These are phyloP conservation scores for Pentalonia nigronervosa DNA, from an alignment of 1,140 invertebrate genomes.

Conservation along the genomic window DNA sequence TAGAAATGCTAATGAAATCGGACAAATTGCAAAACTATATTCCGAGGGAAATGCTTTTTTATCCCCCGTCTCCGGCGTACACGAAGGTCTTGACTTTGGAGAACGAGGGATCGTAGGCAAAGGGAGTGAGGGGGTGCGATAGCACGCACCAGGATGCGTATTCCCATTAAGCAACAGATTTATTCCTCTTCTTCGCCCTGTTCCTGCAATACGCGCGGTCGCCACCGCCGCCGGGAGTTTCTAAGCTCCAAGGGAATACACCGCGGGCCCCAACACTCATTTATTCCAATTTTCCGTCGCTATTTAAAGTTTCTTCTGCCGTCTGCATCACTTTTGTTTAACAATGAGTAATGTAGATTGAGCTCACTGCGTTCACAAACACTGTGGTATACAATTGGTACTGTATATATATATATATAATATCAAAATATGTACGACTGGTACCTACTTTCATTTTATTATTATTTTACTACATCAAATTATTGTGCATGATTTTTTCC, in stretches of 20 bases:
- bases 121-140: too few species aligned
- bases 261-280: slow-evolving; percentile 47
- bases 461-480: not conserved
- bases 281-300: slow-evolving; percentile 43
- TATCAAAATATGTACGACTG: not conserved
- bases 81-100: slow-evolving; percentile 34
- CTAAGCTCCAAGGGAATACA: slow-evolving; percentile 55
- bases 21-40: slow-evolving; percentile 58
- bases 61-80: not conserved
- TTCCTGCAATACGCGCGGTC: not conserved
- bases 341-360: slow-evolving; percentile 45
- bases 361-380: slow-evolving; percentile 32
- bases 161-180: slow-evolving; percentile 56
- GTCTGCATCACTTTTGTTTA: slow-evolving; percentile 39
- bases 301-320: slow-evolving; percentile 57
- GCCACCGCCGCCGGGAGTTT: slow-evolving; percentile 14
- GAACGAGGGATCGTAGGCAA: not conserved
- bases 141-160: not conserved
- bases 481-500: not conserved
- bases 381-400: not conserved
- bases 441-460: not conserved
- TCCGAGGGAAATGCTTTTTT: slow-evolving; percentile 44
- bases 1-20: slow-evolving; percentile 56
- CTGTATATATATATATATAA: not conserved
- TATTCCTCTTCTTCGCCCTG: slow-evolving; percentile 26